A percentile compares a stretch with the other conserved stretches of the same genome.
These are phyloP conservation scores for Engystomops pustulosus DNA, from an alignment of 2,113 vertebrate genomes.

Conservation along the genomic window DNA sequence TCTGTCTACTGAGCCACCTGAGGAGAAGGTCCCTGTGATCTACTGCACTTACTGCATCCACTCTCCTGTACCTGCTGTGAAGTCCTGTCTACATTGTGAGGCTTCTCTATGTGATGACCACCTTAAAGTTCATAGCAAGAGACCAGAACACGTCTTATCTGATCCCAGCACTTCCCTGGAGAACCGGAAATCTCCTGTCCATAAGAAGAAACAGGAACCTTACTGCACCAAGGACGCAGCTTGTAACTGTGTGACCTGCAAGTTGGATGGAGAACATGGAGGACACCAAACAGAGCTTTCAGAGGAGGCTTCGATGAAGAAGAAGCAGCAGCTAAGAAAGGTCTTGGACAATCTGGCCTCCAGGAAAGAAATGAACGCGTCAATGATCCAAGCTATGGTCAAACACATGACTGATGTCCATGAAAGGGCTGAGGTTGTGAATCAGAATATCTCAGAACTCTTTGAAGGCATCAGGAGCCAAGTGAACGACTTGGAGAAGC, in stretches of 20 bases:
- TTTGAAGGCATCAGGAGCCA: neutral
- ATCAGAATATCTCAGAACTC: neutral
- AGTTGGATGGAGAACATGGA: neutral
- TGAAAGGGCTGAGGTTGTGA: neutral
- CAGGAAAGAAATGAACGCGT: neutral
- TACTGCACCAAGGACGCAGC: neutral
- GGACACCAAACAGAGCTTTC: constrained; percentile 20
- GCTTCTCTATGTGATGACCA: neutral
- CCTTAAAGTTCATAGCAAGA: neutral
- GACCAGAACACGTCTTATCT: neutral
- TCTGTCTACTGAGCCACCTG: neutral
- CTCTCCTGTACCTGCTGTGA: neutral
- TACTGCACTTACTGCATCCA: neutral
- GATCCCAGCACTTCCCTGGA: neutral
- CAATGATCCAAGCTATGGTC: neutral
- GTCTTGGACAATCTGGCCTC: neutral
- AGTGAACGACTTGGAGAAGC: neutral
- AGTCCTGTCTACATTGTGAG: neutral
- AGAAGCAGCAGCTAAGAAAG: constrained; percentile 10
- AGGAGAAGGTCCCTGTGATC: neutral
- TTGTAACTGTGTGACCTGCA: constrained; percentile 1
- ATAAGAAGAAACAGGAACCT: neutral
- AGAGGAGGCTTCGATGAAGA: neutral
- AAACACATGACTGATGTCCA: neutral
- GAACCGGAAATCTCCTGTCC: neutral